Base-by-base conservation (phyloP, 2,113 vertebrate genomes). In the Nothobranchius kuhntae region DNA sequence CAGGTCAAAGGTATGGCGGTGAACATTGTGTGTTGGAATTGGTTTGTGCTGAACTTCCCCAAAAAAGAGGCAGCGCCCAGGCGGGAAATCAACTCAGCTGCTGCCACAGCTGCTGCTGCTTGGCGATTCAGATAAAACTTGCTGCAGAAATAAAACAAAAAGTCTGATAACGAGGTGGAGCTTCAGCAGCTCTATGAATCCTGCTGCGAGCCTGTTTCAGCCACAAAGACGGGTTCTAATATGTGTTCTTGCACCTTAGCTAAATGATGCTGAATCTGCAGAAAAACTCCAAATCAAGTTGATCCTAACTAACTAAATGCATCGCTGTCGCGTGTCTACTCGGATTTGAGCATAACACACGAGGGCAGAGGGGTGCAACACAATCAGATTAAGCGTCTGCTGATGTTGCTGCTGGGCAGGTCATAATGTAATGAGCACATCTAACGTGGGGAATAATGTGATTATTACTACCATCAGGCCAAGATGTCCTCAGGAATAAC, bases 361-460 rank as follows among this genome's bases (percentile, higher is more conserved):
- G 1, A 7, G 7, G 35, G 8, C 48, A 35, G 63, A 9, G 13
- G 57, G 15, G 55, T 26, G 55, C 0, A 45, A 38, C 52, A 61
- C 15, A 65, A 84, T 73, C 30, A 50, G 15, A 84, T 89, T 77
- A 73, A 59, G 58, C 30, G 30, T 21, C 1, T 68, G 72, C 68
- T 71, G 73, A 75, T 78, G 53, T 59, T 47, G 79, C 71, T 54
- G 15, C 52, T 13, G 66, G 54, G 70, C 66, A 57, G 79, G 59
- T 78, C 53, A 42, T 88, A 83, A 86, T 87, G 61, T 69, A 68
- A 88, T 83, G 74, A 87, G 73, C 50, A 53, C 69, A 59, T 68
- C 63, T 66, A 54, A 61, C 13, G 61, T 30, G 72, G 63, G 21
- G 24, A 51, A 67, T 78, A 82, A 87, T 85, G 35, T 65, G 71